Evolutionary conservation across 2,113 vertebrate species (phyloP), one percentile per base, ranked within the genome.

Genomic region (Rhinolophus ferrumequinum): DNA sequence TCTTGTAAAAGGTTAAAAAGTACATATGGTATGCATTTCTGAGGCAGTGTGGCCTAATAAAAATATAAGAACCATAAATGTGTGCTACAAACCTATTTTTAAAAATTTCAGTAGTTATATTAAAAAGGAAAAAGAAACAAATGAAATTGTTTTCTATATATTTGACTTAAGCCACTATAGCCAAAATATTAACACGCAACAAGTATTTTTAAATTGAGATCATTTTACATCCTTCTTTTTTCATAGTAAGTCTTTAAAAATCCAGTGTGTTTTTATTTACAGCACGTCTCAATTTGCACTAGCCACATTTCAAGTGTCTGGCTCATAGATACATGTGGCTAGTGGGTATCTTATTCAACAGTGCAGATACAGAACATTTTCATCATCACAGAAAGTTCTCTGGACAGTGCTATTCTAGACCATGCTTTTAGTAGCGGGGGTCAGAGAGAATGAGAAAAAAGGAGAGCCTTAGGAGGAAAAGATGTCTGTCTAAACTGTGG

Each of bases 1-100:
- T 73, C 24, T 95, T 82, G 81, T 47, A 11, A 92, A 94, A 92
- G 14, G 9, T 85, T 91, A 52, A 90, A 73, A 69, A 83, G 62
- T 33, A 83, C 4, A 41, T n/a, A 90, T 0, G 52, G 47, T 76
- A 44, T 50, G 33, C 75, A 67, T 56, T 83, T 91, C 60, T 56
- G 69, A 96, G 62, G 93, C 6, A 79, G 60, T 19, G 69, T 66
- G 72, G 85, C 26, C 35, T 58, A 93, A 81, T 1, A 73, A 15
- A 91, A 90, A 92, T 52, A 86, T 28, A 50, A 38, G 69, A 95
- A 64, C 33, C 30, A 75, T 10, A 91, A 80, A 79, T n/a, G 41
- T 5, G 84, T 38, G 47, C 12, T 35, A 95, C 2, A 64, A 95
- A 83, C 8, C 24, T 54, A 82, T 22, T 88, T 64, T 44, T 50